phyloP scores from a whole-genome alignment of 1,140 invertebrate genomes.

The Episyrphus balteatus region DNA sequence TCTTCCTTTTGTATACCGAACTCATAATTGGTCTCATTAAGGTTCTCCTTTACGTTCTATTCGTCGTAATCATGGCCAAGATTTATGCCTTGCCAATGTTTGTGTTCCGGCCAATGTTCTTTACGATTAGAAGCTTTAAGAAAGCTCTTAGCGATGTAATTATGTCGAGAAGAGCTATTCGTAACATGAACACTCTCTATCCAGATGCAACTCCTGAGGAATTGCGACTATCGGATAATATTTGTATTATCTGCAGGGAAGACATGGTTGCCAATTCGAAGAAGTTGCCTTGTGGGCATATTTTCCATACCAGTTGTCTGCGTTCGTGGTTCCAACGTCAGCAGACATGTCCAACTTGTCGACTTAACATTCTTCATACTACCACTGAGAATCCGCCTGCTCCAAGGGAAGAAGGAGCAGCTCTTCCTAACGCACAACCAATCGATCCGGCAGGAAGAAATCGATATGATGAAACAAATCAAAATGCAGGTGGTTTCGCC shows the following conservation, averaged over 20 bases:
- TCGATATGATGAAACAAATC: slow-evolving; percentile 11
- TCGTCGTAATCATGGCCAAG: slow-evolving; percentile 93
- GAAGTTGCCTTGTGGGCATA: slow-evolving; percentile 98
- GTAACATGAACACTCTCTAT: slow-evolving; percentile 97
- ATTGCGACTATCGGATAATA: slow-evolving; percentile 87
- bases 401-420: slow-evolving; percentile 35
- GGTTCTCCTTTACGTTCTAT: slow-evolving; percentile 86
- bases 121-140: slow-evolving; percentile 94
- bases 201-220: slow-evolving; percentile 93
- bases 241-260: slow-evolving; percentile 92
- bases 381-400: slow-evolving; percentile 37
- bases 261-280: slow-evolving; percentile 70
- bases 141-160: slow-evolving; percentile 97
- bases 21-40: slow-evolving; percentile 83
- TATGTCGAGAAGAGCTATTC: slow-evolving; percentile 88
- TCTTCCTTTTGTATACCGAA: slow-evolving; percentile 94
- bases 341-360: slow-evolving; percentile 98
- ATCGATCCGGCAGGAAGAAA: slow-evolving; percentile 9
- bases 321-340: slow-evolving; percentile 99
- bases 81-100: slow-evolving; percentile 97
- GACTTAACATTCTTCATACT: slow-evolving; percentile 84
- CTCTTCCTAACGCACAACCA: slow-evolving; percentile 13
- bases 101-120: slow-evolving; percentile 97
- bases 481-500: slow-evolving; percentile 8
- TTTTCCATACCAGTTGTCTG: slow-evolving; percentile 97